phyloP scores from a whole-genome alignment of 2,113 vertebrate genomes.

The Plecotus auritus region DNA sequence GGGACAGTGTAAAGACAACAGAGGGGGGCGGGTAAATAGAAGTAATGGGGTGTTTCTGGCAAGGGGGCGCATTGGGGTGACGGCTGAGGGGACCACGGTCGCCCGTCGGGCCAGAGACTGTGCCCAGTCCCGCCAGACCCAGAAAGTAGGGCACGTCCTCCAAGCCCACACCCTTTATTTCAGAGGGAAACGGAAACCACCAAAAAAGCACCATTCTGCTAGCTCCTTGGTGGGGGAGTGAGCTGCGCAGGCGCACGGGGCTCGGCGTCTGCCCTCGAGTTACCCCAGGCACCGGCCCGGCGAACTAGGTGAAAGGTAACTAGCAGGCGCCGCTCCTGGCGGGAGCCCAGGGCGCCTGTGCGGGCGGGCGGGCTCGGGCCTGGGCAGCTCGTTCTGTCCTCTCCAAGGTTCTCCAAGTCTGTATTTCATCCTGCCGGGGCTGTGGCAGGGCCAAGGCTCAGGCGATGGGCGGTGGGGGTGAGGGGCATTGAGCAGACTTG shows the following conservation, averaged over 20 bases:
- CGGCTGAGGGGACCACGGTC: background rate
- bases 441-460: background rate
- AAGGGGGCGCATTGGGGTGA: background rate
- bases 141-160: background rate
- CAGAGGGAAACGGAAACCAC: constrained; percentile 35
- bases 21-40: rapidly evolving
- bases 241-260: constrained; percentile 52
- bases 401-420: background rate
- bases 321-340: constrained; percentile 43
- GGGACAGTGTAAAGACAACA: background rate
- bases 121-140: background rate
- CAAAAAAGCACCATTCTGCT: background rate
- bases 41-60: rapidly evolving
- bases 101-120: background rate
- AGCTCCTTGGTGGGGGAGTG: rapidly evolving
- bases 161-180: constrained; percentile 15
- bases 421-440: background rate
- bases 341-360: background rate
- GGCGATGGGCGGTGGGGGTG: background rate
- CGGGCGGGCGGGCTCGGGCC: background rate
- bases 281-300: constrained; percentile 47
- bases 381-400: rapidly evolving
- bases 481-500: background rate
- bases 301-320: constrained; percentile 81
- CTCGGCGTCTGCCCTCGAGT: constrained; percentile 71